These are phyloP conservation scores for Capitulum mitella DNA, from an alignment of 2,888 invertebrate species.

Conservation along the genomic window DNA sequence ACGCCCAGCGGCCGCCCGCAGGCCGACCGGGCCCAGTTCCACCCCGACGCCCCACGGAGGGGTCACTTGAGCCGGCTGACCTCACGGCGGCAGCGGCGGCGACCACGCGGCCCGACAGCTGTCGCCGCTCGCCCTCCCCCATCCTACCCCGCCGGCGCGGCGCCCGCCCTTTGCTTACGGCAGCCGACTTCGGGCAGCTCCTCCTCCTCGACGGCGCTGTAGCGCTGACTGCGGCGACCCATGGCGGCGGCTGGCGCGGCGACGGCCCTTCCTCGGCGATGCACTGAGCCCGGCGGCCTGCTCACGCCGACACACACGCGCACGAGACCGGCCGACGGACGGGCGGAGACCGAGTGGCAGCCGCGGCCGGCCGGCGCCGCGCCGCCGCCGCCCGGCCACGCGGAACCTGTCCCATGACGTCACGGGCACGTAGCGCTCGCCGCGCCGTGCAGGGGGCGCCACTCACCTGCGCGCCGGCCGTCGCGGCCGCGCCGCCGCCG, in stretches of 20 bases:
- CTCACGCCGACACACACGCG: not conserved
- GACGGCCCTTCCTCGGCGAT: not conserved
- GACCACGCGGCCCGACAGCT: not conserved
- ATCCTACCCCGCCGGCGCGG: not conserved
- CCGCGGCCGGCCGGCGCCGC: not conserved
- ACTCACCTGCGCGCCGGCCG: not conserved
- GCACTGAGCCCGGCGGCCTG: not conserved
- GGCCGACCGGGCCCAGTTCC: not conserved
- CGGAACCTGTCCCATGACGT: slow-evolving; percentile 12
- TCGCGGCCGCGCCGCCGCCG: no score
- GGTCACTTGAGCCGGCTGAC: not conserved
- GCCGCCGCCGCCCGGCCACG: slow-evolving; percentile 18
- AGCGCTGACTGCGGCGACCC: not conserved
- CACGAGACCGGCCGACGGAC: not conserved
- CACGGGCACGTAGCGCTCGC: not conserved
- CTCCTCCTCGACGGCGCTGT: not conserved
- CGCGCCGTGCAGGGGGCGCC: slow-evolving; percentile 7
- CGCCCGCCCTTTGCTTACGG: no score
- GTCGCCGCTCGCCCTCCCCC: not conserved
- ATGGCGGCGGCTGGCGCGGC: not conserved
- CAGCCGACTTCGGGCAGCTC: slow-evolving; percentile 8
- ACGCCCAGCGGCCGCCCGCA: not conserved
- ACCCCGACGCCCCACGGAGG: not conserved
- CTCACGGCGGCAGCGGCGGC: not conserved
- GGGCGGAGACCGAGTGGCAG: not conserved